Evolutionary conservation across 2,888 invertebrate genomes (phyloP), one percentile per base, ranked within the genome.

Genomic region (Bellardia pandia): DNA sequence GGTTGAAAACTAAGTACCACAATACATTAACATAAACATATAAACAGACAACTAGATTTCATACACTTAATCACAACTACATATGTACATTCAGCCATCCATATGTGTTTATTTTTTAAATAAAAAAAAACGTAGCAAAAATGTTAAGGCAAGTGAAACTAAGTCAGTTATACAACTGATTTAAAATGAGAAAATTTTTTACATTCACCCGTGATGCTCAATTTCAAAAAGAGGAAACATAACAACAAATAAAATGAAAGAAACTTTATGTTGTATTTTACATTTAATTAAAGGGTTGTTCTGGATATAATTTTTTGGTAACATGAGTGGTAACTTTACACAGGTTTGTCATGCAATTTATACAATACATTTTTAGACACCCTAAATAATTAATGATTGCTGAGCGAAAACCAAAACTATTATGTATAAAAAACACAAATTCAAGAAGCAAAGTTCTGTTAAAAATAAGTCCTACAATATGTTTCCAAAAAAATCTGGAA

Each of bases 81-180:
- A 33, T 13, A 16, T 37, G 11, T 68, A 60, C 13, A 71, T 48
- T n/a, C n/a, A n/a, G n/a, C 37, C 2, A 62, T 66, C 6, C 51
- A 77, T 64, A 33, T 72, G 58, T 40, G 42, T 51, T 3, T 51
- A 6, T 4, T 51, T 51, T 51, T 51, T n/a, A 51, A 62, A 69
- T 69, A 30, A 51, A 51, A 56, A 33, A 72, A 64, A 53, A 56
- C 37, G 45, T 23, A 23, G 23, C 11, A 9, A 56, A 53, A 23
- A 23, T 56, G 23, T 53, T 53, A n/a, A 53, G 71, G 77, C 68
- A 75, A 62, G 77, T 74, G 58, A 79, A 85, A 79, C 79, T 56
- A 74, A 79, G 69, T 85, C 74, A 79, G 69, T 80, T 85, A 45
- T 80, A 75, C 75, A 85, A 79, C 85, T 85, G 85, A 85, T 80